phyloP scores from a whole-genome alignment of 2,888 invertebrate species.

The Mythimna pallens region DNA sequence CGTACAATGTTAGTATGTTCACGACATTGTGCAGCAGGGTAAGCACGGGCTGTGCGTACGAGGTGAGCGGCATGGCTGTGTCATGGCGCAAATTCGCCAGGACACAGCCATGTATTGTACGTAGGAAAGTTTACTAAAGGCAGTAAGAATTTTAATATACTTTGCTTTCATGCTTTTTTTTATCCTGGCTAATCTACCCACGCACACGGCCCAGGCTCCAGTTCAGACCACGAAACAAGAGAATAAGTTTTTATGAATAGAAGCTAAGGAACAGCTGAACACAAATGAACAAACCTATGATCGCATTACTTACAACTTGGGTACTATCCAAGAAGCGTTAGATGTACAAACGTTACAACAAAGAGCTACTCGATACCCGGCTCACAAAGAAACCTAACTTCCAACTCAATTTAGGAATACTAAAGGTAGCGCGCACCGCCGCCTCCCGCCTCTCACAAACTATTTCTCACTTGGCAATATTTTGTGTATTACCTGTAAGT shows the following conservation, averaged over 20 bases:
- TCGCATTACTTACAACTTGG: not conserved
- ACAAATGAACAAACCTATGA: not conserved
- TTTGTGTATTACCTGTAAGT: constrained; percentile 41
- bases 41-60: constrained; percentile 8
- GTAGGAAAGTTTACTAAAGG: not conserved
- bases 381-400: constrained; percentile 25
- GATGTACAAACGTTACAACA: not conserved
- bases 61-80: constrained; percentile 18
- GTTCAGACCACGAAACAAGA: not conserved
- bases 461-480: constrained; percentile 40
- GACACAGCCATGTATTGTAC: not conserved
- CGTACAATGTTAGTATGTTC: not conserved
- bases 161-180: not conserved
- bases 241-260: not conserved
- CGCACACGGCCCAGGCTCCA: not conserved
- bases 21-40: not conserved
- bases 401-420: constrained; percentile 43
- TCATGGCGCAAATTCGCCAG: constrained; percentile 5
- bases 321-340: not conserved
- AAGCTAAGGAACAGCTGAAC: not conserved
- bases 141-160: not conserved
- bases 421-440: constrained; percentile 29
- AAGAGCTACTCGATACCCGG: not conserved
- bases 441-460: not conserved
- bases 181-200: not conserved